Evolutionary conservation across 35 echinoderm and acorn worm species (phyloP), one percentile per base, ranked within the genome.

Genomic region (Ptychodera flava): DNA sequence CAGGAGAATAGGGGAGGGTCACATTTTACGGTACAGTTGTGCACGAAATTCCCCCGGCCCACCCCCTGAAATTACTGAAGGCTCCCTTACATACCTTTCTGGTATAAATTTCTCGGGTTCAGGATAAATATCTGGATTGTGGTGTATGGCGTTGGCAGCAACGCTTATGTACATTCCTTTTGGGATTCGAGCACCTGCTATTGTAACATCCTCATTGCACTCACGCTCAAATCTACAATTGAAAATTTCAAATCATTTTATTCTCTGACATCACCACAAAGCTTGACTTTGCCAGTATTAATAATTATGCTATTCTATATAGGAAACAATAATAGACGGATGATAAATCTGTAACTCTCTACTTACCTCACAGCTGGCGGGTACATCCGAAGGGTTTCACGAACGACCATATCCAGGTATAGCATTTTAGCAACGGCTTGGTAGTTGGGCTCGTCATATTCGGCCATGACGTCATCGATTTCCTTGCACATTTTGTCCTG

Each of bases 331-430:
- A n/a, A n/a, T n/a, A n/a, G n/a, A n/a, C n/a, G n/a, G n/a, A n/a
- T n/a, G n/a, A n/a, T n/a, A n/a, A n/a, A n/a, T n/a, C n/a, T n/a
- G n/a, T n/a, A n/a, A n/a, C n/a, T n/a, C n/a, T n/a, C n/a, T n/a
- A n/a, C 94, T 93, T 78, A 96, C 94, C 88, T 30, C 16, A 78
- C 77, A 81, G 80, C 86, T 29, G 94, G 91, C 16, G 94, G 91
- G 77, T 90, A 96, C 29, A 92, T 76, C 30, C 76, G 30, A 93
- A n/a, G n/a, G n/a, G n/a, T n/a, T n/a, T n/a, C n/a, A n/a, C n/a
- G n/a, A n/a, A n/a, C n/a, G n/a, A n/a, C 80, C 77, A 81, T 82
- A 30, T 96, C 91, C 10, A 96, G 86, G 36, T 96, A 96, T 35
- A 90, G 90, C 94, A 96, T 96, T 38, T 93, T 90, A 16, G 38